A percentile compares a stretch with the other conserved stretches of the same genome.
phyloP scores from a whole-genome alignment of 2,888 invertebrate genomes.

The Tipula vernalis region DNA sequence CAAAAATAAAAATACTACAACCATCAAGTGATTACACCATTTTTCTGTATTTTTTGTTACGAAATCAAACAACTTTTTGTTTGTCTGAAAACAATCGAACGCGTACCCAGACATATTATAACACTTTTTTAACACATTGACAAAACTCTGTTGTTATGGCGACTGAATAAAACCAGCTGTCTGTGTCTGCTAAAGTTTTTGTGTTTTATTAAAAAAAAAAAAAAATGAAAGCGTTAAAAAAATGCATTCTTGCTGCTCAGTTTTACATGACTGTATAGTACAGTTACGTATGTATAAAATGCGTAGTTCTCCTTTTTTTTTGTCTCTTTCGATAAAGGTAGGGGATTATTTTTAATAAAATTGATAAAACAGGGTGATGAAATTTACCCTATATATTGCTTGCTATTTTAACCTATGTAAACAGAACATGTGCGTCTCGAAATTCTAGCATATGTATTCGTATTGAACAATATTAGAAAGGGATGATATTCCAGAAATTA shows the following conservation, averaged over 20 bases:
- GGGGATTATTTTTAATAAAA: neutral
- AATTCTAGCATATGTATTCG: neutral
- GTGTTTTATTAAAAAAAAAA: neutral
- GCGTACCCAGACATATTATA: neutral
- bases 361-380: neutral
- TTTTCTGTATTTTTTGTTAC: neutral
- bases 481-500: neutral
- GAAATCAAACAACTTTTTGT: neutral
- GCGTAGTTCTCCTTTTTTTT: neutral
- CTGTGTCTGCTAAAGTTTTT: neutral
- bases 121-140: neutral
- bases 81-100: neutral
- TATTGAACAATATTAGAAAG: neutral
- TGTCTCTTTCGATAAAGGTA: neutral
- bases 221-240: no score
- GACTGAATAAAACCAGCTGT: neutral
- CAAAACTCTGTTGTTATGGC: neutral
- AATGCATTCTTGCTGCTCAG: neutral
- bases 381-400: neutral
- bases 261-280: neutral
- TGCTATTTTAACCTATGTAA: neutral
- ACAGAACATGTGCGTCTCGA: neutral
- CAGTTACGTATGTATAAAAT: neutral
- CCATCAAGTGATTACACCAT: neutral
- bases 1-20: neutral